Evolutionary conservation across 2,888 invertebrate species (phyloP), one percentile per base, ranked within the genome.

Genomic region (Caenorhabditis uteleia): DNA sequence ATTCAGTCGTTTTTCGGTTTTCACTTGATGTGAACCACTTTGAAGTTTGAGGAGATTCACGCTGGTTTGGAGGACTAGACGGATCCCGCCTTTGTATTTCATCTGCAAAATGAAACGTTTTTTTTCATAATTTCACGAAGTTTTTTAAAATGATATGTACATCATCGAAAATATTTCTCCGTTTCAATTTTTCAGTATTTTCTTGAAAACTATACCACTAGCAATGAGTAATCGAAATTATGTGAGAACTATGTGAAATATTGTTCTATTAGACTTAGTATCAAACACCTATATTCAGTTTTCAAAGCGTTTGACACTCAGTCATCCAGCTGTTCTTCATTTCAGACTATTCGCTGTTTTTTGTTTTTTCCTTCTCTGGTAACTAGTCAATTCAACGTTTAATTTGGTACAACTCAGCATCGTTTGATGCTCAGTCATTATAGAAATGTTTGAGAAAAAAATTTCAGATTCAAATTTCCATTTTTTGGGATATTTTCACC

Each of bases 31-130:
- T 12, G 55, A 42, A 5, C 71, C 72, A 29, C 55, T 61, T 45
- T 75, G 67, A 57, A 90, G 83, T 82, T 89, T 90, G 87, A 91
- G 88, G 40, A 91, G 84, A 86, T 93, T 93, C 74, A 93, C 87
- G 84, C 93, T 92, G 2, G 93, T 93, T 82, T 91, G 91, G 31
- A 95, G 87, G 2, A 90, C 90, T 87, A 93, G 89, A 68, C 89
- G 88, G 38, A 91, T 88, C 70, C 88, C 88, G 46, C 92, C 92
- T 2, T 71, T 60, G 64, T 80, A 83, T 25, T 74, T 69, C 54
- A 83, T 67, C 74, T 75, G 34, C n/a, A n/a, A 26, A 67, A 51
- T 34, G 25, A 42, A 45, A n/a, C 25, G 21, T 14, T 21, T 27
- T 8, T 25, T 44, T 18, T 29, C 4, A 39, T 27, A n/a, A n/a